Conservation (phyloP, 1,140 invertebrate species). For the Laupala kohalensis region DNA sequence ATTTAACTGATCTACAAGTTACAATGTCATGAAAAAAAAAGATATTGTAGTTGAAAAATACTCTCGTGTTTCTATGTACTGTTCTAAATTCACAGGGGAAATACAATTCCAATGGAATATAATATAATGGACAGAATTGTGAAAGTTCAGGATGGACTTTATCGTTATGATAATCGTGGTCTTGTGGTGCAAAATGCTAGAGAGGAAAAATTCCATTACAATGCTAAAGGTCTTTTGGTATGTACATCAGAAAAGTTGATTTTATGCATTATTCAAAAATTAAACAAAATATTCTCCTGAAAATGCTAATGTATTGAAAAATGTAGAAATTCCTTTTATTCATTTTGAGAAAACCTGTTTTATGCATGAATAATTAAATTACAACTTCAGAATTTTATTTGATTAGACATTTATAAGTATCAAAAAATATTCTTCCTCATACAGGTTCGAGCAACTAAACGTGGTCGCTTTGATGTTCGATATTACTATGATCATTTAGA, state of each 20-base stretch:
- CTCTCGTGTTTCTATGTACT: too few relatives aligned
- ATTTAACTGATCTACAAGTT: too few relatives aligned
- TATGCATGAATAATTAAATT: too few relatives aligned
- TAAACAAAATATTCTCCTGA: too few relatives aligned
- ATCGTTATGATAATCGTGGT: constrained; percentile 70
- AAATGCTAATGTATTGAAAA: too few relatives aligned
- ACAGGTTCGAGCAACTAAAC: constrained; percentile 58
- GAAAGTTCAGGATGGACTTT: constrained; percentile 79
- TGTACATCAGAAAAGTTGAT: constrained; percentile 10
- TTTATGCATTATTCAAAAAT: too few relatives aligned
- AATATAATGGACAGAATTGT: constrained; percentile 79
- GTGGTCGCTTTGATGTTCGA: constrained; percentile 78
- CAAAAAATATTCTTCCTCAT: constrained; percentile 4
- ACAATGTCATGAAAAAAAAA: too few relatives aligned
- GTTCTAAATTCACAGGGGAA: constrained; percentile 45
- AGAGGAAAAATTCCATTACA: constrained; percentile 86
- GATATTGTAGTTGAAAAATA: too few relatives aligned
- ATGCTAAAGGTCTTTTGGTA: constrained; percentile 72
- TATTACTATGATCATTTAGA: constrained; percentile 89
- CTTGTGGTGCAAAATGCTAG: constrained; percentile 81
- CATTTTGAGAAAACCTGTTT: too few relatives aligned
- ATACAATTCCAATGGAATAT: constrained; percentile 82
- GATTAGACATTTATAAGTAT: too few relatives aligned
- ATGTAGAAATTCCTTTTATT: too few relatives aligned
- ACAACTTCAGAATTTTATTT: too few relatives aligned